phyloP scores from a whole-genome alignment of 2,113 vertebrate species.

The Equus przewalskii region DNA sequence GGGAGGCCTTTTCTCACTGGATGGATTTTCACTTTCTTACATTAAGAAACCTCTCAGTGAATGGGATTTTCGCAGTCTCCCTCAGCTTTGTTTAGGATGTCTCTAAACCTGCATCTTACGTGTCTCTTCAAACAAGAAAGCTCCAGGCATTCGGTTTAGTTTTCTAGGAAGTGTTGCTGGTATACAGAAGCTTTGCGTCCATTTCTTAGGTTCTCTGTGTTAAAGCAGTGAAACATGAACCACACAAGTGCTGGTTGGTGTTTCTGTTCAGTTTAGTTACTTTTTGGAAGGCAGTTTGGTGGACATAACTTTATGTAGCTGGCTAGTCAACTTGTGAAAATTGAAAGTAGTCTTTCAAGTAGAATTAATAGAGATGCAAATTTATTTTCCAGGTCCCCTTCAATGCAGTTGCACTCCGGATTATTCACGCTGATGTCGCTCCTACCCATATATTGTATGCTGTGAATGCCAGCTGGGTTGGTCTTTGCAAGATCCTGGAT shows the following conservation, averaged over 20 bases:
- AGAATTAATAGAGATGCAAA: fast-evolving
- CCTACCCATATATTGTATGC: constrained; percentile 94
- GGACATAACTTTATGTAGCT: background rate
- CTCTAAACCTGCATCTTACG: fast-evolving
- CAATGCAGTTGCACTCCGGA: constrained; percentile 90
- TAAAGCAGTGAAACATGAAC: background rate
- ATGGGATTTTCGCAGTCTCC: background rate
- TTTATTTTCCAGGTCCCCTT: constrained; percentile 91
- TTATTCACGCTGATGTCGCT: constrained; percentile 92
- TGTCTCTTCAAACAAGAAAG: background rate
- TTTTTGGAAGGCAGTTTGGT: background rate
- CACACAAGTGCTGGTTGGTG: background rate
- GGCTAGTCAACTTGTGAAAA: background rate
- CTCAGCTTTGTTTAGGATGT: background rate
- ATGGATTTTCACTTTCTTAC: background rate
- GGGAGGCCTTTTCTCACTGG: background rate
- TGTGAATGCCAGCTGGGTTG: constrained; percentile 93
- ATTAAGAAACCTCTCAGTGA: background rate
- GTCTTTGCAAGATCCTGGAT: constrained; percentile 93
- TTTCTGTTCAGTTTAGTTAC: background rate
- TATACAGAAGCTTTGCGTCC: background rate
- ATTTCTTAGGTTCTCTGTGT: background rate
- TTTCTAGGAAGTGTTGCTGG: no score
- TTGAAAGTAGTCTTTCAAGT: background rate
- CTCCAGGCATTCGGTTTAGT: background rate